Evolutionary conservation across 2,797 vertebrate species (phyloP), one percentile per base, ranked within the genome.

Genomic region (Lepilemur ruficaudatus): DNA sequence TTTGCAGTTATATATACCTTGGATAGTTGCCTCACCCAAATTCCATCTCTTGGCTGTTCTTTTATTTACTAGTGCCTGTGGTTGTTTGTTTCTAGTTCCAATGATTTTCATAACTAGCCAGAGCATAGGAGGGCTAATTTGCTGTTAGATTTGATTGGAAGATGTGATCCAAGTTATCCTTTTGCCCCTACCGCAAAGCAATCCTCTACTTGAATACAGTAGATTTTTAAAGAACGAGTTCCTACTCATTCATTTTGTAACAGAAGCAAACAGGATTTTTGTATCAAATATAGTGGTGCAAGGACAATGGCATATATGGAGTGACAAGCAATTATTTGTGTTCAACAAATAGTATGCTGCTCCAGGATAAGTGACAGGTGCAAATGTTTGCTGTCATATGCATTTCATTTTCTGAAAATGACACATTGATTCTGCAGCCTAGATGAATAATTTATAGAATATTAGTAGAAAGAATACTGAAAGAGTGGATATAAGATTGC

Each of bases 331-430:
- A 81, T 95, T 95, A 86, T 89, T 96, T 93, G 72, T 95, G 20
- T 87, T 90, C 28, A 75, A 28, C 59, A 95, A 89, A 89, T 78
- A 93, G 35, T 73, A 78, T 90, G 35, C 28, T 93, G 67, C 48
- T 38, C 35, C n/a, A 82, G 75, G 57, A 41, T 90, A 88, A 87
- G 17, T 72, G 69, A 92, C 72, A 88, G 73, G 61, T 86, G 73
- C 28, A 95, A 63, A 94, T 84, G 18, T 67, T 76, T 92, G 81
- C 81, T 73, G n/a, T 55, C 78, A 17, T 82, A 32, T 87, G 20
- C 41, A 30, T 95, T 87, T 94, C 67, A 91, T 88, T 87, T 92
- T 92, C 43, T 55, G 35, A 96, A 91, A 97, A 93, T 87, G 43
- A 79, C 48, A 88, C 79, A 89, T 55, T 70, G 35, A 61, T 93